Conservation (phyloP, 1,140 invertebrate genomes). For the Saccostrea echinata region DNA sequence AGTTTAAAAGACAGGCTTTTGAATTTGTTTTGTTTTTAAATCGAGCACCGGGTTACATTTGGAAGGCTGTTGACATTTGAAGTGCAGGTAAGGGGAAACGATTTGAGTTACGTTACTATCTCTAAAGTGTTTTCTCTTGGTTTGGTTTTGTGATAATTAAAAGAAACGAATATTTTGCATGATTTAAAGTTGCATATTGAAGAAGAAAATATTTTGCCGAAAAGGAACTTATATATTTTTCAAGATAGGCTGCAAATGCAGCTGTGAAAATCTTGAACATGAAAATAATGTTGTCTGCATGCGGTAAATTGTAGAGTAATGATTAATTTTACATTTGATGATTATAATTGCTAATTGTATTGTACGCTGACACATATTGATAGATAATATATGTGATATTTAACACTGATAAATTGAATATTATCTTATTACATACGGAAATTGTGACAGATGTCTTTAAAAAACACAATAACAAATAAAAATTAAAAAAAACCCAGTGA, state of each 20-base stretch:
- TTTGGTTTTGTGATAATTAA: neutral
- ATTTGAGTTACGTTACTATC: neutral
- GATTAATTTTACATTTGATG: neutral
- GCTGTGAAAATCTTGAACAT: no score
- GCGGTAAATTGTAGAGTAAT: neutral
- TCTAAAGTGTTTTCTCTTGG: neutral
- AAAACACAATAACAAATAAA: no score
- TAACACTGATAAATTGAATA: no score
- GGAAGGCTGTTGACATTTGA: neutral
- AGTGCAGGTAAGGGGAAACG: neutral
- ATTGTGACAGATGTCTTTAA: no score
- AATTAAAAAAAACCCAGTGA: no score
- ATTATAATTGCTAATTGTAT: neutral
- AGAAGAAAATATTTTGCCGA: no score
- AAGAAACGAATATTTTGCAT: neutral
- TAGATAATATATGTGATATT: no score
- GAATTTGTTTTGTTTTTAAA: constrained; percentile 36
- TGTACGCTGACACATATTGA: neutral
- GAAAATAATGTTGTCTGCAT: no score
- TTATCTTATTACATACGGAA: no score
- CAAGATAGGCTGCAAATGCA: no score
- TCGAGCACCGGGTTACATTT: neutral
- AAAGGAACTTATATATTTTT: no score
- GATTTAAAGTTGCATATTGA: no score
- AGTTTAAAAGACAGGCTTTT: neutral